Evolutionary conservation across 1,140 invertebrate genomes (phyloP), one percentile per base, ranked within the genome.

Genomic region (Drosophila quadrilineata): DNA sequence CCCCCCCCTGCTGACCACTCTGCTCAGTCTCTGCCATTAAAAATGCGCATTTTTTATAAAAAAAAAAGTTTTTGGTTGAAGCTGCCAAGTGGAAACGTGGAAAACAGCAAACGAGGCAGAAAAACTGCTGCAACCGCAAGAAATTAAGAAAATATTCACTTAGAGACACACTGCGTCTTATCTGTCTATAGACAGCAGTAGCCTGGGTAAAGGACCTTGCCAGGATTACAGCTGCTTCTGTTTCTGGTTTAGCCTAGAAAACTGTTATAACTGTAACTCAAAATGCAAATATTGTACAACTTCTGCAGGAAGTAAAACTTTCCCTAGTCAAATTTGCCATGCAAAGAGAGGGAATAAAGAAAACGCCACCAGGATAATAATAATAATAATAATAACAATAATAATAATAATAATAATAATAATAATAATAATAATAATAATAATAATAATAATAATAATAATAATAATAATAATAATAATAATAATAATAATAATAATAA

Each of bases 111-210:
- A 50, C 58, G 41, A 41, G 16, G 57, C 40, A 48, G 36, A 77
- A 73, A 77, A 77, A 85, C 60, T 85, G 77, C 77, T 77, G 73
- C 57, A 66, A 48, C 41, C 49, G 73, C 77, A 84, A 64, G 60
- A 71, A 77, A 71, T 73, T 73, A 82, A 60, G 60, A 57, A 71
- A 67, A 77, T 77, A 85, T 85, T 82, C 68, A 84, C 73, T 77
- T 70, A 65, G 58, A 16, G n/a, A n/a, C n/a, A n/a, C 40, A 33
- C 31, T 53, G 36, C 35, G 53, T 64, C 77, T 82, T 82, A 82
- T 82, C 76, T 77, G 6, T 10, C 76, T 77, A 6, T 10, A 21
- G 21, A 21, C 35, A 43, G 48, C 31, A 52, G 31, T 33, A 19
- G 9, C 35, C 24, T n/a, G n/a, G n/a, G n/a, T n/a, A n/a, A n/a